Percentiles rank a stretch among this genome's conserved stretches.
Evolutionary conservation across 1,140 invertebrate genomes (phyloP).

Genomic region (Chymomyza costata): DNA sequence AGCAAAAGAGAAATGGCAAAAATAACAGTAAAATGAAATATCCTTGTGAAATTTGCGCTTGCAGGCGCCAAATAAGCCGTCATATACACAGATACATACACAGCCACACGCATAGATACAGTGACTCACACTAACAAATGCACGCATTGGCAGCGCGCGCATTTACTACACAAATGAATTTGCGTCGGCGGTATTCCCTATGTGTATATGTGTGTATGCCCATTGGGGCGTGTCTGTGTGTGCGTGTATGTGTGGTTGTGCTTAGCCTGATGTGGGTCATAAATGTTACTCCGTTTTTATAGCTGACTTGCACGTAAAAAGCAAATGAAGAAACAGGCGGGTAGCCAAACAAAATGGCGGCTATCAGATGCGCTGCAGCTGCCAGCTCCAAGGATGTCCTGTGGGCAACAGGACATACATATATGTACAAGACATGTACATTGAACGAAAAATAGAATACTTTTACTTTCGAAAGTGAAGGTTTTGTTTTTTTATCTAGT

Average conservation of each 20-base stretch:
- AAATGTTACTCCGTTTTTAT: conserved; percentile 74
- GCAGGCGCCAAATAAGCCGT: conserved; percentile 28
- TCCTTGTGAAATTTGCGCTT: conserved; percentile 57
- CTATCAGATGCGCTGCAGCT: too few relatives aligned
- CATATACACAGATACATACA: conserved; percentile 3
- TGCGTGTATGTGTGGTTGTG: conserved; percentile 25
- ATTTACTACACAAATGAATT: not conserved
- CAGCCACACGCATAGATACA: conserved; percentile 12
- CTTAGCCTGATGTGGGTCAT: conserved; percentile 60
- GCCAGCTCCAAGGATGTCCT: conserved; percentile 28
- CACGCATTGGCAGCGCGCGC: not conserved
- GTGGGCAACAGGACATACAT: too few relatives aligned
- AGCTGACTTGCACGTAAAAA: conserved; percentile 63
- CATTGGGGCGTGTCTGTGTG: too few relatives aligned
- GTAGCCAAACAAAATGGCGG: conserved; percentile 65
- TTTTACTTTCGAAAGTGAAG: too few relatives aligned
- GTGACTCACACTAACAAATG: too few relatives aligned
- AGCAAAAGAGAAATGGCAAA: conserved; percentile 27
- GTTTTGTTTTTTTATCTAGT: too few relatives aligned
- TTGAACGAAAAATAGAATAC: too few relatives aligned
- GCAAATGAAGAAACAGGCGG: conserved; percentile 44
- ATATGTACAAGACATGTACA: too few relatives aligned
- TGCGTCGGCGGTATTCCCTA: conserved; percentile 8
- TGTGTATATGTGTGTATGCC: conserved; percentile 22
- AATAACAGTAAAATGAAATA: conserved; percentile 65